Evolutionary conservation across 2,113 vertebrate genomes (phyloP).

Genomic region (Alosa alosa): DNA sequence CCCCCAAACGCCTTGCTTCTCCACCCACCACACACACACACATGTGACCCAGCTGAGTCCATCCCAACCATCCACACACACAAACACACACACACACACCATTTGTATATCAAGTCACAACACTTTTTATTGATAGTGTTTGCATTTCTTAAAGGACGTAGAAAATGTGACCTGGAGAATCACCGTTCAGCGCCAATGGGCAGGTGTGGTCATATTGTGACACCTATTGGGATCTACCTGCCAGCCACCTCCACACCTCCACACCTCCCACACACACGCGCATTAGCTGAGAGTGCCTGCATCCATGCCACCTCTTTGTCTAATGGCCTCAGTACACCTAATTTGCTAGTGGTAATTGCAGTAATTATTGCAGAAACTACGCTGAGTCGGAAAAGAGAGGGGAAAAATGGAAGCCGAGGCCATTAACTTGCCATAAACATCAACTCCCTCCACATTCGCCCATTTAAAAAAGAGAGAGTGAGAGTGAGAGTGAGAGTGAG

Average conservation of each 20-base stretch:
- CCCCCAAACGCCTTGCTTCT: neutral
- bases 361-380: constrained; percentile 75
- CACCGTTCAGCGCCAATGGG: constrained; percentile 56
- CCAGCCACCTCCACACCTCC: neutral
- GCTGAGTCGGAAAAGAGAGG: constrained; percentile 49
- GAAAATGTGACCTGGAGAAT: constrained; percentile 34
- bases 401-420: constrained; percentile 57
- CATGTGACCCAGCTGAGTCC: neutral
- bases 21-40: neutral
- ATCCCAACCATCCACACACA: neutral
- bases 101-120: neutral
- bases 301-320: constrained; percentile 57
- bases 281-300: constrained; percentile 13
- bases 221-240: constrained; percentile 28
- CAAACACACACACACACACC: constrained; percentile 1
- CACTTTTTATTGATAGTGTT: constrained; percentile 43
- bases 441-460: constrained; percentile 63
- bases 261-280: neutral
- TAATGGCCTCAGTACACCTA: constrained; percentile 72
- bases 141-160: constrained; percentile 32
- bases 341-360: constrained; percentile 75
- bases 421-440: constrained; percentile 79
- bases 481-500: too few species aligned
- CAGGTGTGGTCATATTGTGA: constrained; percentile 40
- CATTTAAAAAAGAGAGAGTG: constrained; percentile 60